A percentile compares a stretch with the other conserved stretches of the same genome.
Evolutionary conservation across 2,797 vertebrate genomes (phyloP).

Genomic region (Bufotes viridis): DNA sequence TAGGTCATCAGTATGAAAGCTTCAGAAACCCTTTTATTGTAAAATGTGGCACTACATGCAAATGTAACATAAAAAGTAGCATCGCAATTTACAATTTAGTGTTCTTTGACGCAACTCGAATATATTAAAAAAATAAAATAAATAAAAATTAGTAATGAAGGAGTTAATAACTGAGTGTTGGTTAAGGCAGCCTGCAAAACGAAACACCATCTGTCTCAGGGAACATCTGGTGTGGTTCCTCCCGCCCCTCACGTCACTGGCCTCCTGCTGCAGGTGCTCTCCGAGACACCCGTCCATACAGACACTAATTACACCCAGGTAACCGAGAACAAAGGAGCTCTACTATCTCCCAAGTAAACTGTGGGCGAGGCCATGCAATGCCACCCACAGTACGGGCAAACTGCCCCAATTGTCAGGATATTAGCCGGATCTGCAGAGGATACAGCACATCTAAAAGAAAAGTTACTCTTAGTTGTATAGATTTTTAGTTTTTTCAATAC

Average conservation of each 20-base stretch:
- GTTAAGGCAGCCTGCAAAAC: conserved; percentile 46
- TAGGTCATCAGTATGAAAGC: too few relatives aligned
- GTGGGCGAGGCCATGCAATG: not conserved
- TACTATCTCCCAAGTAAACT: conserved; percentile 1
- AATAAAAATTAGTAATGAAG: conserved; percentile 6
- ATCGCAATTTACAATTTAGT: not conserved
- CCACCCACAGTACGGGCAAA: not conserved
- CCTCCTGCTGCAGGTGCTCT: conserved; percentile 54
- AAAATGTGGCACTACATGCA: not conserved
- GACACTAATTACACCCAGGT: conserved; percentile 57
- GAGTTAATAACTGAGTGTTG: conserved; percentile 45
- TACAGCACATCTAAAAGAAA: not conserved
- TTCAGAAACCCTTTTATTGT: not conserved
- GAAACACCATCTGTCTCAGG: conserved; percentile 53
- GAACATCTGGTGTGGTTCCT: conserved; percentile 57
- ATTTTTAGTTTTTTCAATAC: not conserved
- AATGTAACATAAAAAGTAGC: not conserved
- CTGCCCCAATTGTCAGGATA: not conserved
- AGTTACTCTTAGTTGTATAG: not conserved
- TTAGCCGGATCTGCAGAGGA: not conserved
- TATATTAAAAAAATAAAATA: too few relatives aligned
- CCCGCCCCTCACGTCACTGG: conserved; percentile 7
- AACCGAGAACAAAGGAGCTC: conserved; percentile 38
- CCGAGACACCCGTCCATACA: conserved; percentile 48
- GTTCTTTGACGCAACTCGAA: not conserved